Evolutionary conservation across 2,113 vertebrate species (phyloP).

Genomic region (Cyprinodon brontotheroides): DNA sequence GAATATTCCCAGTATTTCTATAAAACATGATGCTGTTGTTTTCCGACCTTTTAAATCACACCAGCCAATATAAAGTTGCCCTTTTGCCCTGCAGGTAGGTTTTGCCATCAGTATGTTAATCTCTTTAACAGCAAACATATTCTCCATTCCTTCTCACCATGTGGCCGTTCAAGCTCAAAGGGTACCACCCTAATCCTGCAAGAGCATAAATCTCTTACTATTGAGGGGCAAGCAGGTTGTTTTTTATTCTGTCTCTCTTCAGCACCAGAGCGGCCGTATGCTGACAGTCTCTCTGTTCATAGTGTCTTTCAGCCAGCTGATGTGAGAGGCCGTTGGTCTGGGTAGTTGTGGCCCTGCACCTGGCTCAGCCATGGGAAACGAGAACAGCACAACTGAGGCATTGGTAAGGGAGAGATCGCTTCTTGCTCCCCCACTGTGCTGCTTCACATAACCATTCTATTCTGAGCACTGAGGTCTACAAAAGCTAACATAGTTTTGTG

Average conservation of each 20-base stretch:
- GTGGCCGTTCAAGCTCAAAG: constrained; percentile 36
- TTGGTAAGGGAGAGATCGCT: constrained; percentile 74
- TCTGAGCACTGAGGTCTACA: constrained; percentile 22
- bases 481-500: constrained; percentile 30
- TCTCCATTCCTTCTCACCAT: constrained; percentile 32
- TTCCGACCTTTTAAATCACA: not conserved
- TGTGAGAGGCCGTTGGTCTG: constrained; percentile 57
- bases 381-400: constrained; percentile 73
- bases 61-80: constrained; percentile 15
- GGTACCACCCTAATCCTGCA: constrained; percentile 52
- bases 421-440: constrained; percentile 19
- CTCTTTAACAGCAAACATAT: constrained; percentile 33
- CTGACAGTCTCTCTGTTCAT: constrained; percentile 45
- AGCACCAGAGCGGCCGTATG: constrained; percentile 9
- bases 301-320: constrained; percentile 68
- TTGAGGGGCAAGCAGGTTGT: constrained; percentile 13
- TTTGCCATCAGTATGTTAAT: constrained; percentile 50
- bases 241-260: constrained; percentile 9
- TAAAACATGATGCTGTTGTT: not conserved
- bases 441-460: constrained; percentile 5
- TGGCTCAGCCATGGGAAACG: constrained; percentile 79
- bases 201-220: constrained; percentile 28
- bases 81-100: constrained; percentile 56
- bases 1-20: not conserved
- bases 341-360: constrained; percentile 49